Conservation (phyloP, 2,113 vertebrate genomes). For the Cheirogaleus medius region DNA sequence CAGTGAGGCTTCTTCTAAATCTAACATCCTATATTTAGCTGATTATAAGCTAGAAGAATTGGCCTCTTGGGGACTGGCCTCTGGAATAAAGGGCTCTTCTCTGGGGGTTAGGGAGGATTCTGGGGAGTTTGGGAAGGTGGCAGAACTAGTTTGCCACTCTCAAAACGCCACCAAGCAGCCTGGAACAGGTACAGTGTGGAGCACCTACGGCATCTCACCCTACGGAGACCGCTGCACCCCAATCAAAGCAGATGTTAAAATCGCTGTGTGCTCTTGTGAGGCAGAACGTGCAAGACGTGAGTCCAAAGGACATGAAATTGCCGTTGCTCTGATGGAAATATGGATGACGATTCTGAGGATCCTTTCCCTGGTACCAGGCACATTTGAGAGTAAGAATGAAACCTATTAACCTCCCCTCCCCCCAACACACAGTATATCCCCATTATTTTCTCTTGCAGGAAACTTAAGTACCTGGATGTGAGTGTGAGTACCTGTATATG, state of each 20-base stretch:
- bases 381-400: background rate
- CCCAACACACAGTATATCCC: background rate
- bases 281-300: rapidly evolving
- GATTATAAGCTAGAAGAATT: background rate
- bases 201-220: too few relatives aligned
- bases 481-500: background rate
- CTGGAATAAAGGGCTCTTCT: background rate
- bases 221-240: background rate
- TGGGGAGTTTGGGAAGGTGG: background rate
- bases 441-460: background rate
- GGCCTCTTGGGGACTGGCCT: background rate
- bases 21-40: background rate
- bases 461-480: background rate
- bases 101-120: background rate
- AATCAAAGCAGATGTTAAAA: background rate
- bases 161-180: background rate
- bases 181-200: background rate
- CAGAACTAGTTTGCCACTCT: background rate
- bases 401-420: background rate
- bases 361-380: background rate
- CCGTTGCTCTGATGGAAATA: background rate
- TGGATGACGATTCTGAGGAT: background rate
- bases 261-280: background rate
- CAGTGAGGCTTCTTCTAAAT: background rate
- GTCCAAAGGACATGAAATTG: background rate